These are phyloP conservation scores for Apogon talboti DNA, from an alignment of 2,797 vertebrate species.

Conservation along the genomic window DNA sequence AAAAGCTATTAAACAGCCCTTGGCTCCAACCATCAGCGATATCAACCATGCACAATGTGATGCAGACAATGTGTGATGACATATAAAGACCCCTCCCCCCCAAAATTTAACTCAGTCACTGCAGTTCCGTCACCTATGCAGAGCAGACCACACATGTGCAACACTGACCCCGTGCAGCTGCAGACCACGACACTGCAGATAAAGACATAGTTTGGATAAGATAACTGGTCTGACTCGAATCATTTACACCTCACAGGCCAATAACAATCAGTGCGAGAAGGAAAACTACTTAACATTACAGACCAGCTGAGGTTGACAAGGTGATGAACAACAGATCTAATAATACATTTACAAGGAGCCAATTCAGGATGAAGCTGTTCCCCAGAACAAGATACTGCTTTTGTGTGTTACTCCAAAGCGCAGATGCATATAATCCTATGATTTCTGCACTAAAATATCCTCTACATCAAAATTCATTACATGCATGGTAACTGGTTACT, in stretches of 20 bases:
- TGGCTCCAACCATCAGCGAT: slow-evolving; percentile 1
- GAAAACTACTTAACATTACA: slow-evolving; percentile 66
- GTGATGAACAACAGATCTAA: slow-evolving; percentile 24
- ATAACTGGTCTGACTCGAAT: slow-evolving; percentile 51
- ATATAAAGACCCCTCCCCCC: slow-evolving; percentile 1
- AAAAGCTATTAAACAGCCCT: background rate
- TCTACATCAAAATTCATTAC: too few relatives aligned
- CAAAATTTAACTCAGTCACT: too few relatives aligned
- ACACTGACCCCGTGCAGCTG: slow-evolving; percentile 21
- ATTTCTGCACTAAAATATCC: too few relatives aligned
- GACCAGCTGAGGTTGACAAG: slow-evolving; percentile 9
- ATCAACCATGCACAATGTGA: slow-evolving; percentile 6
- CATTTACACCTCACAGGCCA: slow-evolving; percentile 47
- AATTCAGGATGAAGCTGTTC: background rate
- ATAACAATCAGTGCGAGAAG: slow-evolving; percentile 8
- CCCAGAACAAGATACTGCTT: too few relatives aligned
- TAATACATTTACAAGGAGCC: slow-evolving; percentile 23
- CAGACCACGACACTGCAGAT: slow-evolving; percentile 32
- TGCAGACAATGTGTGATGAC: background rate
- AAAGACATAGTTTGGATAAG: slow-evolving; percentile 36
- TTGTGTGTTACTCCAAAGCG: too few relatives aligned
- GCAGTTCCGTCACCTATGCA: slow-evolving; percentile 16
- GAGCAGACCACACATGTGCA: slow-evolving; percentile 1
- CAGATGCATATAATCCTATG: too few relatives aligned
- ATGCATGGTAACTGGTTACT: too few relatives aligned